These are phyloP conservation scores for Cyprinus carpio DNA, from an alignment of 2,113 vertebrate genomes.

Conservation along the genomic window DNA sequence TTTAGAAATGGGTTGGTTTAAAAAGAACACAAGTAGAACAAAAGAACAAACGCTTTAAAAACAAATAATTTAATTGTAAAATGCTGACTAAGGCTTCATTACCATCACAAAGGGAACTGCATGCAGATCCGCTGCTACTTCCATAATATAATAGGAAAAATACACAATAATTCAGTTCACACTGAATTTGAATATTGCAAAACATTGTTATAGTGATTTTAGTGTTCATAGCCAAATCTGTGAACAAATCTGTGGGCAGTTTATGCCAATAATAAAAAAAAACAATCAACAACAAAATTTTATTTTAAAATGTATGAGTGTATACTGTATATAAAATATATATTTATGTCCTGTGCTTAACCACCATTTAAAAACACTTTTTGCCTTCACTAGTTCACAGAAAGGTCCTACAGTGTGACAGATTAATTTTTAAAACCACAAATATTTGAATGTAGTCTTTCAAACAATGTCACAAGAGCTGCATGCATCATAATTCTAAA, in stretches of 20 bases:
- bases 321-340: background rate
- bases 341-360: background rate
- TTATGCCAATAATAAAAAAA: background rate
- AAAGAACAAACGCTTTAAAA: background rate
- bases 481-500: background rate
- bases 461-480: background rate
- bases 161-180: background rate
- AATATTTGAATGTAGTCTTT: background rate
- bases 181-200: background rate
- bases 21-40: no score
- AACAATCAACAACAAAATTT: background rate
- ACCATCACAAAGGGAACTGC: background rate
- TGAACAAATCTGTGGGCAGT: background rate
- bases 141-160: background rate
- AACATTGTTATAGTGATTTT: background rate
- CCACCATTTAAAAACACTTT: background rate
- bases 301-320: background rate
- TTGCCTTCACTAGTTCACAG: background rate
- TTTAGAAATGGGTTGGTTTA: background rate
- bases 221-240: background rate
- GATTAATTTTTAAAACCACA: background rate
- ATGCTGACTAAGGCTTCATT: background rate
- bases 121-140: background rate
- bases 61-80: conserved; percentile 26
- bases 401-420: background rate